Evolutionary conservation across 2,797 vertebrate species (phyloP), one percentile per base, ranked within the genome.

Genomic region (Australoheros facetus): DNA sequence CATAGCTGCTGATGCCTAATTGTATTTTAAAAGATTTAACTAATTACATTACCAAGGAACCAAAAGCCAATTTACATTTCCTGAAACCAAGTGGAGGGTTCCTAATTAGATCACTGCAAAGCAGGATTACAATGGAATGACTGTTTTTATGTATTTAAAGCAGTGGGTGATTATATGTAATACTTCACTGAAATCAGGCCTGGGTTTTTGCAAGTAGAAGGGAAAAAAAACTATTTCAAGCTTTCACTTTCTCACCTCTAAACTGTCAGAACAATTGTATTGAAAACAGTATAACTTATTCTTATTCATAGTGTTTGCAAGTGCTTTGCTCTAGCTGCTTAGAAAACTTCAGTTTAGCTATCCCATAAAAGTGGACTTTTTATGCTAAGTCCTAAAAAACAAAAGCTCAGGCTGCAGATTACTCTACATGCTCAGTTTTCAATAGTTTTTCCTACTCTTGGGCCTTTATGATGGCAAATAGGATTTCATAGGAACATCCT

Each of bases 51-150:
- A 83, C 21, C 85, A 78, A 84, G 75, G 74, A 84, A 77, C 82
- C 76, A 75, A 83, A 89, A 80, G 85, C 77, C 78, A 89, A 88
- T 85, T 86, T 78, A 85, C 76, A 82, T 89, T 85, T 77, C 76
- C 85, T 86, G 53, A 86, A 80, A 87, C 59, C 48, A 79, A 90
- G 45, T 73, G 42, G 71, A 83, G 64, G 83, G 1, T 77, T 81
- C 45, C 32, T 75, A 75, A 87, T 83, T 70, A 75, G 78, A 88
- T 88, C 78, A 84, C 70, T 9, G 59, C 30, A 48, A 60, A 71
- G 0, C 45, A 39, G 42, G 76, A 70, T 78, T 88, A 82, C 66
- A 84, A 2, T 48, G 80, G 76, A 84, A 77, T 54, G 6, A 1
- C 58, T 1, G 11, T 60, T 80, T 77, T 16, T 16, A 23, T 75